phyloP scores from a whole-genome alignment of 2,113 vertebrate genomes.

The Halichoeres trimaculatus region DNA sequence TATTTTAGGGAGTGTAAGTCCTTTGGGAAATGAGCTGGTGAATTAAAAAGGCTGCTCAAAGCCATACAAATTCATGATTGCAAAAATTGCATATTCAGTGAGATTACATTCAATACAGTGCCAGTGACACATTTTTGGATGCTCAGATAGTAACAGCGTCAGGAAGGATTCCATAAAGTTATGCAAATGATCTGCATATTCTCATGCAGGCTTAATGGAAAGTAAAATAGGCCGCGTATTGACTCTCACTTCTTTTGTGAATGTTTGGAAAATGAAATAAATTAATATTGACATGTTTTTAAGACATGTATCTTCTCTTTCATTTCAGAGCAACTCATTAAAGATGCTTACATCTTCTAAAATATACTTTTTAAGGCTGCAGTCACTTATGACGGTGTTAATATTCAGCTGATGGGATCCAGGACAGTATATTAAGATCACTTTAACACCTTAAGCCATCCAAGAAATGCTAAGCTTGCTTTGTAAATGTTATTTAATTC shows the following conservation, averaged over 20 bases:
- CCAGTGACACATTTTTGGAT: slow-evolving; percentile 52
- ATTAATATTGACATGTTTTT: not conserved
- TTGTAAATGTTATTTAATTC: not conserved
- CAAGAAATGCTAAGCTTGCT: not conserved
- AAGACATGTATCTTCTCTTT: not conserved
- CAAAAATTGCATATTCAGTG: slow-evolving; percentile 62
- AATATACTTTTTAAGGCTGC: not conserved
- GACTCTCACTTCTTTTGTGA: not conserved
- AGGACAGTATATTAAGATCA: not conserved
- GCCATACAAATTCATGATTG: slow-evolving; percentile 65
- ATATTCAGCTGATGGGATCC: not conserved
- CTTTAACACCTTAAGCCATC: not conserved
- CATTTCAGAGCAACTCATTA: not conserved
- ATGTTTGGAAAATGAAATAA: not conserved
- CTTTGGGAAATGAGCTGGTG: slow-evolving; percentile 76
- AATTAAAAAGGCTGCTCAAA: slow-evolving; percentile 72
- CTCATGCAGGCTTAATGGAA: slow-evolving; percentile 1
- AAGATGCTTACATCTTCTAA: not conserved
- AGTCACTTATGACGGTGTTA: not conserved
- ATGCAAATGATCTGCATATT: slow-evolving; percentile 17
- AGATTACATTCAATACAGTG: slow-evolving; percentile 60
- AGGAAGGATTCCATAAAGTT: slow-evolving; percentile 24
- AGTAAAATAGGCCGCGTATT: not conserved
- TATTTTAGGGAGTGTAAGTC: slow-evolving; percentile 75
- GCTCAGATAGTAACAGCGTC: slow-evolving; percentile 34